Conservation (phyloP, 2,113 vertebrate genomes). For the Cryptoleucopteryx plumbea region DNA sequence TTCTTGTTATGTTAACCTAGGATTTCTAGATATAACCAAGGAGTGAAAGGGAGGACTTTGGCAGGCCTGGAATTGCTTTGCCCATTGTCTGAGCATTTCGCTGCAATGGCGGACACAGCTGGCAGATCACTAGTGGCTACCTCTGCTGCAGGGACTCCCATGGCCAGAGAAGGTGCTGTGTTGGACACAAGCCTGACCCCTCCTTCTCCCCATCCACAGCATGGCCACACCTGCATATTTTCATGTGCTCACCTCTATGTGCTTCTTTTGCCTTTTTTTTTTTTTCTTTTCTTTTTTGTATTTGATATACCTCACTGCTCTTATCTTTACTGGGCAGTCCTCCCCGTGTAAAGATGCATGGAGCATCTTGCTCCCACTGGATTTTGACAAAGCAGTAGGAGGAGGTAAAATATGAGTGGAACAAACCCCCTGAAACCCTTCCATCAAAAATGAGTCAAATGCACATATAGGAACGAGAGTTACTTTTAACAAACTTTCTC, state of each 20-base stretch:
- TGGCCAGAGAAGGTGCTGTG: background rate
- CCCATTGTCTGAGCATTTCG: accelerated
- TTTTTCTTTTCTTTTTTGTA: background rate
- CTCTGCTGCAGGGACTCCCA: background rate
- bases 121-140: background rate
- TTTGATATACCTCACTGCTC: background rate
- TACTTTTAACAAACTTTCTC: background rate
- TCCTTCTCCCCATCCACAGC: background rate
- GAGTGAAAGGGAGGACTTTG: background rate
- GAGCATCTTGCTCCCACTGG: background rate
- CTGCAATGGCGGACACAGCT: background rate
- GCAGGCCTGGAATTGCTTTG: background rate
- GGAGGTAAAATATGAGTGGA: background rate
- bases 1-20: background rate
- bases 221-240: background rate
- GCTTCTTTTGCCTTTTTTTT: background rate
- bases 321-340: background rate
- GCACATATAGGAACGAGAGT: background rate
- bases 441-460: background rate
- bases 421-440: background rate
- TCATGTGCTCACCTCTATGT: too few species aligned
- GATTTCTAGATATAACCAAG: background rate
- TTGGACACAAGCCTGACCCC: background rate
- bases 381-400: background rate
- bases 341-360: background rate